Evolutionary conservation across 2,797 vertebrate species (phyloP).

Genomic region (Pseudochromis fuscus): DNA sequence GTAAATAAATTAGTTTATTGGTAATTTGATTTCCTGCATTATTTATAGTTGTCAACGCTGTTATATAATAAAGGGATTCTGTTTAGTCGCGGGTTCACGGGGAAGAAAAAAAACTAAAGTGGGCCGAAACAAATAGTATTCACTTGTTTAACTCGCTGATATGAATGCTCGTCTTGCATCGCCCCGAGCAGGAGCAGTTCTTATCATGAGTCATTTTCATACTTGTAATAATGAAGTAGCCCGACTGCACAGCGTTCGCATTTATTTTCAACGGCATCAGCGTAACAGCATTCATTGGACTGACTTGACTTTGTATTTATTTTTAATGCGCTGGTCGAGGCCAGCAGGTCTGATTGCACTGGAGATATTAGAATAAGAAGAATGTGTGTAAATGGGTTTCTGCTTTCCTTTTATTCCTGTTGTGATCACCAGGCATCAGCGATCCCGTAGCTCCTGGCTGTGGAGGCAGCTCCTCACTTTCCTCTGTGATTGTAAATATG

Average conservation of each 20-base stretch:
- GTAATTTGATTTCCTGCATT: slow-evolving; percentile 63
- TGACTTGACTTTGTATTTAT: slow-evolving; percentile 29
- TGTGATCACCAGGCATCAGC: no score
- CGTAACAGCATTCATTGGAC: slow-evolving; percentile 13
- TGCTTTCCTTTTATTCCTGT: background rate
- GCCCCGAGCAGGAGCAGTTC: slow-evolving; percentile 62
- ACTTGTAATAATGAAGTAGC: slow-evolving; percentile 67
- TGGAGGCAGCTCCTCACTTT: no score
- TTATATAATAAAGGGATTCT: slow-evolving; percentile 38
- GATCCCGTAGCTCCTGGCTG: no score
- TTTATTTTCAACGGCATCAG: slow-evolving; percentile 50
- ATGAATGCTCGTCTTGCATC: slow-evolving; percentile 54
- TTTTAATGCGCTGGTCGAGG: slow-evolving; percentile 13
- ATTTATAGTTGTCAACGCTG: slow-evolving; percentile 64
- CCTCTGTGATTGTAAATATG: background rate
- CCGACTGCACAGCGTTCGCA: slow-evolving; percentile 30
- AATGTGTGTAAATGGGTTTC: background rate
- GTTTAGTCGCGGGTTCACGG: slow-evolving; percentile 45
- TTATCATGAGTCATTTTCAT: slow-evolving; percentile 70
- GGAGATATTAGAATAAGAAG: slow-evolving; percentile 11
- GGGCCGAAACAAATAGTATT: slow-evolving; percentile 51
- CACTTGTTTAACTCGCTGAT: slow-evolving; percentile 61
- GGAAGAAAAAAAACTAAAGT: slow-evolving; percentile 65
- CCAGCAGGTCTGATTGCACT: background rate
- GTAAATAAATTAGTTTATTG: slow-evolving; percentile 75